A percentile compares a stretch with the other conserved stretches of the same genome.
These are phyloP conservation scores for Halyomorpha halys DNA, from an alignment of 1,140 invertebrate genomes.

Conservation along the genomic window DNA sequence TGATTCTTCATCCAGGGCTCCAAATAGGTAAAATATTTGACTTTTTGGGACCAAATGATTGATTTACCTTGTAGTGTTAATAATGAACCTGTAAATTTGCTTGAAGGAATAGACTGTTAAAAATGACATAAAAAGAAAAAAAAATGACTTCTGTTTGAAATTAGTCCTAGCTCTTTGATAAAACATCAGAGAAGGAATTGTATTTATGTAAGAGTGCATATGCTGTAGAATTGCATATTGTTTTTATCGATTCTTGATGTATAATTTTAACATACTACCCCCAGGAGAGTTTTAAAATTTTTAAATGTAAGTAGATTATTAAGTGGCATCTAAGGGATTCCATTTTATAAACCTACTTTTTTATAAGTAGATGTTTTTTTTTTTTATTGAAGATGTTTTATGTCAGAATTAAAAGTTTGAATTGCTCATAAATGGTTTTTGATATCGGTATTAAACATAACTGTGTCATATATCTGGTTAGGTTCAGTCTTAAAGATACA, in stretches of 20 bases:
- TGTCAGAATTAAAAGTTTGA: too few relatives aligned
- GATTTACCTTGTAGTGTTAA: conserved; percentile 8
- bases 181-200: background rate
- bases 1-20: background rate
- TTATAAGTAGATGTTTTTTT: background rate
- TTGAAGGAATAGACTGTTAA: conserved; percentile 2
- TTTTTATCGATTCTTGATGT: background rate
- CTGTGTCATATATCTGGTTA: too few relatives aligned
- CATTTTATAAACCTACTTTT: background rate
- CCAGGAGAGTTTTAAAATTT: background rate
- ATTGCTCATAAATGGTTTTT: too few relatives aligned
- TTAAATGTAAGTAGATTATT: conserved; percentile 1
- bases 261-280: background rate
- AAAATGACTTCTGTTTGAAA: background rate
- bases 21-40: background rate
- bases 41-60: conserved; percentile 7
- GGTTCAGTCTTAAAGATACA: too few relatives aligned
- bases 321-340: background rate
- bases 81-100: conserved; percentile 7
- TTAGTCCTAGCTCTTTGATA: conserved; percentile 6
- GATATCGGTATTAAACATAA: too few relatives aligned
- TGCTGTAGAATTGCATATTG: background rate
- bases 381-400: too few relatives aligned
- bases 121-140: background rate
- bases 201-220: background rate